Conservation (phyloP, 2,797 vertebrate genomes). For the Cephalopachus bancanus region DNA sequence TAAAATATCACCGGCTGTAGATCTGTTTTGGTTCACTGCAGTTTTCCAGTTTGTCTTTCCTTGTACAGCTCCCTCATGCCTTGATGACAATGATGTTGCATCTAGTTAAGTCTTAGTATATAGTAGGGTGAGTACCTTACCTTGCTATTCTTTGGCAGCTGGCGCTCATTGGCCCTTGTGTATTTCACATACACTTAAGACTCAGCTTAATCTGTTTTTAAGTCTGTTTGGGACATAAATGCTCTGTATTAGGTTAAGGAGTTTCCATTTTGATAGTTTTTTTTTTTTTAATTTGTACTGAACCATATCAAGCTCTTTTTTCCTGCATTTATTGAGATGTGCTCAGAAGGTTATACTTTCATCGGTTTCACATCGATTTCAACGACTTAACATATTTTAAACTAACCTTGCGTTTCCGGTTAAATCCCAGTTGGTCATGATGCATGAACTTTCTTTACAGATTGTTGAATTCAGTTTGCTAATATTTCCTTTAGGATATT, state of each 20-base stretch:
- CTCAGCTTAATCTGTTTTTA: neutral
- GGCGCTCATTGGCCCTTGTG: neutral
- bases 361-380: neutral
- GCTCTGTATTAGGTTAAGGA: neutral
- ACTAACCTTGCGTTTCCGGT: neutral
- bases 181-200: neutral
- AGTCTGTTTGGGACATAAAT: neutral
- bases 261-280: neutral
- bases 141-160: no score
- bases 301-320: neutral
- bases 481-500: neutral
- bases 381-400: constrained; percentile 1
- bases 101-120: neutral
- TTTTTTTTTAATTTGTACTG: neutral
- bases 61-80: neutral
- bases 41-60: neutral
- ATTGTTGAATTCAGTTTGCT: neutral
- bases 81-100: neutral
- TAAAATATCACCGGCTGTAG: neutral
- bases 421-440: neutral
- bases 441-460: neutral
- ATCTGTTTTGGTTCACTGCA: neutral
- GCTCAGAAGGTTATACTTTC: neutral
- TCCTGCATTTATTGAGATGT: neutral
- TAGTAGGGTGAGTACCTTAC: neutral